Conservation (phyloP, 2,797 vertebrate species). For the Furcifer pardalis region DNA sequence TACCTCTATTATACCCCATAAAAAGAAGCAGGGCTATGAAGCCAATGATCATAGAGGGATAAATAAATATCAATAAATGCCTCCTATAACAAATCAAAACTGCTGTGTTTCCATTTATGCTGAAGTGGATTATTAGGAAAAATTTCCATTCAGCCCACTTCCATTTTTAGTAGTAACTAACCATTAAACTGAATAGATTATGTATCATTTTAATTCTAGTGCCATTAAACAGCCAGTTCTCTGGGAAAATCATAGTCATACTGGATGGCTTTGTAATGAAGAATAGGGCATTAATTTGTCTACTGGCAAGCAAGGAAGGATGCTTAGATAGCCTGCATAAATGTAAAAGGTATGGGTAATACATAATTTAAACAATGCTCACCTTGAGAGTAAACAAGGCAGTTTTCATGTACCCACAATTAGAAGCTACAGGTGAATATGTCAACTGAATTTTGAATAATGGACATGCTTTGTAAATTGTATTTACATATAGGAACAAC, state of each 20-base stretch:
- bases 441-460: slow-evolving; percentile 9
- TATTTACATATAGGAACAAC: background rate
- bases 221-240: slow-evolving; percentile 37
- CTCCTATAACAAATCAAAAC: slow-evolving; percentile 27
- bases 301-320: background rate
- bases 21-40: slow-evolving; percentile 13
- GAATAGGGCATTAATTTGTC: background rate
- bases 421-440: background rate
- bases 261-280: slow-evolving; percentile 32
- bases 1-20: slow-evolving; percentile 42
- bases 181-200: slow-evolving; percentile 53
- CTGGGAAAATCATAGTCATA: slow-evolving; percentile 44
- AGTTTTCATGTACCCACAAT: background rate
- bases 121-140: background rate
- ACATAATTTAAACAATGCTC: slow-evolving; percentile 13
- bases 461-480: background rate
- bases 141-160: slow-evolving; percentile 27
- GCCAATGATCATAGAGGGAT: slow-evolving; percentile 10
- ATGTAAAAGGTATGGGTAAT: background rate
- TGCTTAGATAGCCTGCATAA: background rate
- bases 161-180: slow-evolving; percentile 44
- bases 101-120: slow-evolving; percentile 1
- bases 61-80: background rate
- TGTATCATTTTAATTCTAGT: slow-evolving; percentile 55
- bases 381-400: background rate